Base-by-base conservation (phyloP, 2,888 invertebrate species). In the Drosophila histrio region DNA sequence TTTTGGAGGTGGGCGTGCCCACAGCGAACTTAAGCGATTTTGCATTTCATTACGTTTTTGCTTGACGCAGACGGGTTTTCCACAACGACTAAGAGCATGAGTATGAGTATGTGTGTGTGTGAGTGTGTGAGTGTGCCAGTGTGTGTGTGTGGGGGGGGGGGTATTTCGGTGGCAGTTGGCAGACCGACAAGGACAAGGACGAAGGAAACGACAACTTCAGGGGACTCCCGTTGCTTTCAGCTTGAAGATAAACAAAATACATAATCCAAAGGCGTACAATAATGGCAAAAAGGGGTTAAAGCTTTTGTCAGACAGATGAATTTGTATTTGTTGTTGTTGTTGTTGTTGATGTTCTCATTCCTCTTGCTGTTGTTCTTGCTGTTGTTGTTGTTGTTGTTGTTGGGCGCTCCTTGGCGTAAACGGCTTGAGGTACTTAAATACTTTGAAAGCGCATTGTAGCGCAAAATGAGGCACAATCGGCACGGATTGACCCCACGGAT, bases 171-270 rank as follows among this genome's bases (percentile, higher is more conserved):
- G 56, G 58, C 54, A 52, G 61, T 61, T 56, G 47, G 60, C 39
- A 49, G 38, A 41, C 38, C 58, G 26, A 50, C 64, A 38, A 66
- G 57, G 62, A 38, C 38, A 30, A 59, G 46, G 58, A 56, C 44
- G 41, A 53, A 41, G 54, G 54, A 43, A 50, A 53, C 39, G 38
- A 63, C 47, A 60, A 77, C 60, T 71, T 54, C 49, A 21, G 63
- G 62, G 22, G 13, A 43, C 54, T 67, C 66, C 64, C 62, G 64
- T 64, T 39, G 69, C 59, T 60, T 65, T 66, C 53, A 62, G 80
- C 76, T 70, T 71, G 72, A 63, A 73, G 83, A 86, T 87, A 87
- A 79, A 87, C 86, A 87, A 85, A 87, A 87, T 86, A 86, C 80
- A 86, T 81, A 85, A 86, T 83, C 83, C 84, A 83, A 70, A 59